Evolutionary conservation across 2,113 vertebrate species (phyloP).

Genomic region (Stigmatopora nigra): DNA sequence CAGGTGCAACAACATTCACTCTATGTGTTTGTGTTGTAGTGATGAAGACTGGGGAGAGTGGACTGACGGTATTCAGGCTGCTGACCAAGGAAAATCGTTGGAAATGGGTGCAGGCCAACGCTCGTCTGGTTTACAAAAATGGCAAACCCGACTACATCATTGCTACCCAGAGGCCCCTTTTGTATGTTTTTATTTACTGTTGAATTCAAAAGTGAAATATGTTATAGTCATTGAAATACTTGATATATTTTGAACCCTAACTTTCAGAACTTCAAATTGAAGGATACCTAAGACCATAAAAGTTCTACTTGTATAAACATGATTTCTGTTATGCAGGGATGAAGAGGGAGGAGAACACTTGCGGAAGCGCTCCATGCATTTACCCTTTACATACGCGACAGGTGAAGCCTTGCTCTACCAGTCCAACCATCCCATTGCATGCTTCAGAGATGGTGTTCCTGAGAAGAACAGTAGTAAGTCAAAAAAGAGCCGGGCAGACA

Average conservation of each 20-base stretch:
- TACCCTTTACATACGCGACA: constrained; percentile 78
- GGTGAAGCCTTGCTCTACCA: constrained; percentile 80
- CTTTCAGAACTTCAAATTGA: not conserved
- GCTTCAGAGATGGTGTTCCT: constrained; percentile 44
- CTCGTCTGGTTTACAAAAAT: constrained; percentile 66
- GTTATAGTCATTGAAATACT: not conserved
- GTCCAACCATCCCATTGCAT: constrained; percentile 58
- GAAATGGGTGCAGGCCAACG: constrained; percentile 73
- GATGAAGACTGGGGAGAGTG: constrained; percentile 71
- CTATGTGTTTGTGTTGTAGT: constrained; percentile 46
- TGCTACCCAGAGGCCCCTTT: constrained; percentile 57
- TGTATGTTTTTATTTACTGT: constrained; percentile 51
- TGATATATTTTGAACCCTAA: not conserved
- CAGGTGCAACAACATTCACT: not conserved
- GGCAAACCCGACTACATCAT: constrained; percentile 71
- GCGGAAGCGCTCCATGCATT: constrained; percentile 71
- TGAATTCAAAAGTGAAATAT: not conserved
- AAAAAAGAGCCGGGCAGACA: constrained; percentile 58
- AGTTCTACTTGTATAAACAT: not conserved
- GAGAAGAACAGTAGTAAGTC: constrained; percentile 58
- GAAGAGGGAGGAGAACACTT: constrained; percentile 79
- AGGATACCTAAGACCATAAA: not conserved
- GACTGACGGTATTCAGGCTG: constrained; percentile 65
- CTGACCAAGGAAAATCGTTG: constrained; percentile 69
- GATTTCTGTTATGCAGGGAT: constrained; percentile 62